phyloP scores from a whole-genome alignment of 2,797 vertebrate species.

The Arctocebus calabarensis region DNA sequence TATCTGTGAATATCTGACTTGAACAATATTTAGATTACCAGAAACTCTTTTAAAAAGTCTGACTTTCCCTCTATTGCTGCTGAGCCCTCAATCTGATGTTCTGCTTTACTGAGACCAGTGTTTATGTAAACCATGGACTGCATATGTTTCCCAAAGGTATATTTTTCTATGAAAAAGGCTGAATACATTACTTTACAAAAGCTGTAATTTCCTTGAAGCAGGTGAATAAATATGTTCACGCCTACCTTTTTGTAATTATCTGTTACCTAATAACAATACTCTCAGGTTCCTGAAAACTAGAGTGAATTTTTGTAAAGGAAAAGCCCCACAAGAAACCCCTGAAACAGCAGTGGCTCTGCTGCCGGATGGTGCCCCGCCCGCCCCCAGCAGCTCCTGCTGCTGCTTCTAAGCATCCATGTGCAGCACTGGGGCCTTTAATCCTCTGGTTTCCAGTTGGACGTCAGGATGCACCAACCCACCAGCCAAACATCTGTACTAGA shows the following conservation, averaged over 20 bases:
- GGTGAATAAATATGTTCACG: neutral
- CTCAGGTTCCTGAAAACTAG: neutral
- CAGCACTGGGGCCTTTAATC: neutral
- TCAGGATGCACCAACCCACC: neutral
- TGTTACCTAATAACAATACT: slow-evolving; percentile 10
- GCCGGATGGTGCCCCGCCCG: neutral
- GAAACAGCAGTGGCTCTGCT: neutral
- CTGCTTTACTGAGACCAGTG: neutral
- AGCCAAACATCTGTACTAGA: neutral
- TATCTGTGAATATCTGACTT: neutral
- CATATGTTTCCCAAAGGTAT: neutral
- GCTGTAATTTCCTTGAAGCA: neutral
- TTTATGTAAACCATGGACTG: slow-evolving; percentile 37
- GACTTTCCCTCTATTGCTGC: neutral
- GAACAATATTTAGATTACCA: neutral
- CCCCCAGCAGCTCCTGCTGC: neutral
- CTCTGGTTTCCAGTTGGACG: neutral
- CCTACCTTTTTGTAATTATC: neutral
- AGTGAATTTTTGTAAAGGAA: neutral
- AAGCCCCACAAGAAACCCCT: neutral
- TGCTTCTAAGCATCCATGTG: neutral
- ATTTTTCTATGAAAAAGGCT: slow-evolving; percentile 13
- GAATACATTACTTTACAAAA: slow-evolving; percentile 32
- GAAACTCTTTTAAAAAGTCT: slow-evolving; percentile 40
- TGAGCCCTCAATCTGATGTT: slow-evolving; percentile 10